Evolutionary conservation across 2,113 vertebrate species (phyloP).

Genomic region (Otolemur garnettii): DNA sequence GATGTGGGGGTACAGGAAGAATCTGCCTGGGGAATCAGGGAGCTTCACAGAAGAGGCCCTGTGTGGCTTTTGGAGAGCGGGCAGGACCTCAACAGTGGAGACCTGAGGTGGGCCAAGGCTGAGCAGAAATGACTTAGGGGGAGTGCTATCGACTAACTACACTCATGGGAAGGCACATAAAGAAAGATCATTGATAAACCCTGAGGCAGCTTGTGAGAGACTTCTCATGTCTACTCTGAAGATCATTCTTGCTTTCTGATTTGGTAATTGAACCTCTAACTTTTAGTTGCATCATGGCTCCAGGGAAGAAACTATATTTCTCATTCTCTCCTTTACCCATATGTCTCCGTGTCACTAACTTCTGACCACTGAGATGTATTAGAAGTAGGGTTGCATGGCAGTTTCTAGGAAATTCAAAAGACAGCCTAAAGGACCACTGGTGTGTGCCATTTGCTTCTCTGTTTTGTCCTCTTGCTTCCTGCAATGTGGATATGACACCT

Average conservation of each 20-base stretch:
- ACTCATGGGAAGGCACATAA: background rate
- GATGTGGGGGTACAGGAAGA: background rate
- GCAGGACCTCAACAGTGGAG: background rate
- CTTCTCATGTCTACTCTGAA: background rate
- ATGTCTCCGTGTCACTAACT: background rate
- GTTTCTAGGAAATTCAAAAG: conserved; percentile 26
- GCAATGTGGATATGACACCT: background rate
- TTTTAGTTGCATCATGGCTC: background rate
- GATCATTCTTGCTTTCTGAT: background rate
- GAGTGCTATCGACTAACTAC: background rate
- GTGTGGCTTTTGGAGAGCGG: background rate
- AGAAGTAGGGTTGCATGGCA: background rate
- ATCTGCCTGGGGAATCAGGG: background rate
- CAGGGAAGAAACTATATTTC: background rate
- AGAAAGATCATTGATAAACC: background rate
- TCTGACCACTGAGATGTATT: background rate
- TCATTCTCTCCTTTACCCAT: background rate
- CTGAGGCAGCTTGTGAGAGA: background rate
- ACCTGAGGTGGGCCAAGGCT: background rate
- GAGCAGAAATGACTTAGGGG: background rate
- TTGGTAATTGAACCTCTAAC: background rate
- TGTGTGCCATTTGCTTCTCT: background rate
- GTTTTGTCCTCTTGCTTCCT: background rate
- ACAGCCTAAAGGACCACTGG: background rate
- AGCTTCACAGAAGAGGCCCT: background rate